Evolutionary conservation across 1,140 invertebrate species (phyloP), one percentile per base, ranked within the genome.

Genomic region (Oedothorax gibbosus): DNA sequence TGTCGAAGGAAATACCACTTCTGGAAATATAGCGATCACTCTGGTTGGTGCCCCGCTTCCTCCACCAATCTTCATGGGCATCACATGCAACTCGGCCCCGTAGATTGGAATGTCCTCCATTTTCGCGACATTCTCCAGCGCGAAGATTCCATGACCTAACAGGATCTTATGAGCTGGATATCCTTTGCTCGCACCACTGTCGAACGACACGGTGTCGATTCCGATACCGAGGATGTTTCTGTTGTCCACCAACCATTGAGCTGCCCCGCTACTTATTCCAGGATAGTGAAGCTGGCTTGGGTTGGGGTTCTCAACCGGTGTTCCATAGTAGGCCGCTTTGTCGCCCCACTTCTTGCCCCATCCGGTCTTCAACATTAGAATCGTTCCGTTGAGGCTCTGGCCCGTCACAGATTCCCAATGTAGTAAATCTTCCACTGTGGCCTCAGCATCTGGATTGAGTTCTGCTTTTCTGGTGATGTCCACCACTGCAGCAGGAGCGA

Each of bases 161-260:
- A 83, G 35, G 4, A 65, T 75, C n/a, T 53, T 9, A n/a, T 83
- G 80, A 0, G 66, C 18, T 1, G 50, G 35, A 54, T 20, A 83
- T 35, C 20, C 20, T 66, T 5, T 20, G 1, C 90, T 88, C 93
- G 93, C 87, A 93, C 90, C 57, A 89, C 88, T 90, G 88, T 94
- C 93, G 8, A 93, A 88, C 9, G 92, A 93, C 0, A 93, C 89
- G 0, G 92, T 91, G 87, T 94, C 94, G 0, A 93, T 91, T 0
- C 93, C 94, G 2, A 94, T 90, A 0, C 93, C 93, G 54, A 92
- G 89, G 56, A 94, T 90, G 82, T 92, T 91, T 35, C 90, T 90
- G 50, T 92, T 89, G 15, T 92, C 90, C 3, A 91, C 91, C 79
- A 94, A 90, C 91, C 92, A 93, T 72, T 91, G 87, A 0, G 93